phyloP scores from a whole-genome alignment of 2,888 invertebrate species.

The Eudemis profundana region DNA sequence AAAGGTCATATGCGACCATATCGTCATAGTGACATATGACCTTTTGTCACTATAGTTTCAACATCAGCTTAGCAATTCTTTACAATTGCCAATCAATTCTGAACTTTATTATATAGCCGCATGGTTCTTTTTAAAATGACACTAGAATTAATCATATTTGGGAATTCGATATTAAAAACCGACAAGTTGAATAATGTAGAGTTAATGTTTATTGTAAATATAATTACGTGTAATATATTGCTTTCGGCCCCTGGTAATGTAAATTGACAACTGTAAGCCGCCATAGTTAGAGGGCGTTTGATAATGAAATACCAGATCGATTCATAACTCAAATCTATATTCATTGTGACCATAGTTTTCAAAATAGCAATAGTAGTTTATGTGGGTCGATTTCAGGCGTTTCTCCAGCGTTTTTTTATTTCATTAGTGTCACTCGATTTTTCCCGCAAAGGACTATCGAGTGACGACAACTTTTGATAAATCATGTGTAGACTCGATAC shows the following conservation, averaged over 20 bases:
- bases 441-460: too few species aligned
- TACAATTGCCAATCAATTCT: background rate
- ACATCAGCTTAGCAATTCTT: background rate
- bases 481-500: too few species aligned
- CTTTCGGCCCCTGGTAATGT: slow-evolving; percentile 52
- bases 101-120: background rate
- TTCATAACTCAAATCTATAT: background rate
- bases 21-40: background rate
- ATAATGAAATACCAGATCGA: slow-evolving; percentile 12
- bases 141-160: background rate
- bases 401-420: too few species aligned
- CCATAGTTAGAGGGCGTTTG: background rate
- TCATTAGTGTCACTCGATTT: too few species aligned
- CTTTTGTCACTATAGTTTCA: background rate
- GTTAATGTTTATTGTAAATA: slow-evolving; percentile 61
- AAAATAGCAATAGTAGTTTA: too few species aligned
- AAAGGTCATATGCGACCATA: background rate
- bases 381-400: too few species aligned
- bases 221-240: slow-evolving; percentile 56
- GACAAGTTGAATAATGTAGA: slow-evolving; percentile 57
- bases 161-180: slow-evolving; percentile 52
- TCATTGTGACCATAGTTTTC: too few species aligned
- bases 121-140: background rate
- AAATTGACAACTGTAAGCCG: slow-evolving; percentile 39
- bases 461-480: too few species aligned